Base-by-base conservation (phyloP, 2,797 vertebrate species). In the Pangasius djambal region DNA sequence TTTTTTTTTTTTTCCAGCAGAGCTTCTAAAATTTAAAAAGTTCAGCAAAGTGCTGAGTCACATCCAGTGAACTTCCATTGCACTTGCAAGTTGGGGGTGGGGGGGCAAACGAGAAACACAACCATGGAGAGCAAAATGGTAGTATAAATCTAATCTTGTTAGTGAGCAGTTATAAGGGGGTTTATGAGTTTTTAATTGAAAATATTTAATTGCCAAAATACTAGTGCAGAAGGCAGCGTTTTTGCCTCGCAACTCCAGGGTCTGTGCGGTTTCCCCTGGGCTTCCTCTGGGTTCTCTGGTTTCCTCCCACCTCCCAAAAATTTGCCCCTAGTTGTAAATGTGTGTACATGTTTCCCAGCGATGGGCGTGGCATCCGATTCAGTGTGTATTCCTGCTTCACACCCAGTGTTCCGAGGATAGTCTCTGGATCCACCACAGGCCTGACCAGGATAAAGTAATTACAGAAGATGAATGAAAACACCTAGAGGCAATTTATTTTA, bases 271-370 rank as follows among this genome's bases (percentile, higher is more conserved):
- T 81, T 34, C 52, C 2, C 5, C 74, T n/a, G 20, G 37, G 20
- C 52, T 77, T 77, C 74, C 15, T 57, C n/a, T 81, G 78, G 6
- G n/a, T 81, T 57, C 4, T 57, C n/a, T 81, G 52, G 52, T 81
- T 81, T 81, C 52, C 4, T 57, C 18, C 18, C 4, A 57, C 16
- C n/a, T 79, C 20, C 28, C 6, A 10, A 20, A 34, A 79, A 13
- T 6, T 6, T 12, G 44, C 8, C 22, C 2, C 20, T 74, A 44
- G 8, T 2, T 65, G 61, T 65, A 65, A 28, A 65, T 65, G 61
- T 65, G 61, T 65, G 18, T 63, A 3, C 25, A 10, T 69, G 67
- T 34, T 69, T 31, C 13, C 13, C 67, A 15, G 67, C 4, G 13
- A 31, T 69, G 31, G 69, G n/a, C 6, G 25, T 34, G 34, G 15